Evolutionary conservation across 2,888 invertebrate species (phyloP).

Genomic region (Drosophila sordidula): DNA sequence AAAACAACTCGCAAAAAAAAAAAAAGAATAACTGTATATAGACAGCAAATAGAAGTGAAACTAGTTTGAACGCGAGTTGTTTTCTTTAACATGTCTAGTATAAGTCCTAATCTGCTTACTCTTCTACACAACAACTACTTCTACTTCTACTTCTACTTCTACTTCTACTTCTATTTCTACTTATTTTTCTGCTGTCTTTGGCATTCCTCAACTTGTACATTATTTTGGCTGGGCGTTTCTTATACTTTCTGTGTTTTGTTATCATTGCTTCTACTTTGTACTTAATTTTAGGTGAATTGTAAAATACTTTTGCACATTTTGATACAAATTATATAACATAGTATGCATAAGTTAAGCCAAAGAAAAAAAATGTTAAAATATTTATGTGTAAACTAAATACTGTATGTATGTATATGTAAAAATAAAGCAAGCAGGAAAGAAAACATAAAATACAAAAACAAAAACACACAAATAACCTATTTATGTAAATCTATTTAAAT

Average conservation of each 20-base stretch:
- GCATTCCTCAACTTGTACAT: conserved; percentile 61
- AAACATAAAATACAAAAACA: conserved; percentile 67
- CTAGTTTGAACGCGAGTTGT: conserved; percentile 15
- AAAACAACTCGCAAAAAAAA: conserved; percentile 9
- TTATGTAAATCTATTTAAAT: conserved; percentile 60
- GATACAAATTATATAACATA: conserved; percentile 61
- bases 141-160: background rate
- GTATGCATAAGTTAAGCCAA: conserved; percentile 85
- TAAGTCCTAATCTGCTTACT: conserved; percentile 10
- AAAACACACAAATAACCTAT: conserved; percentile 49
- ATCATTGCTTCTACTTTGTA: conserved; percentile 64
- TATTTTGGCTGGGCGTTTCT: conserved; percentile 57
- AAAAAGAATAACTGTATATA: conserved; percentile 16
- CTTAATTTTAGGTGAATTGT: conserved; percentile 72
- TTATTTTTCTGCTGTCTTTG: conserved; percentile 30
- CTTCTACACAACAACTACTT: conserved; percentile 19
- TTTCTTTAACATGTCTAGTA: conserved; percentile 15
- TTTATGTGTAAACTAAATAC: conserved; percentile 43
- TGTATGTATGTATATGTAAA: conserved; percentile 17
- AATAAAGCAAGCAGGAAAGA: conserved; percentile 69
- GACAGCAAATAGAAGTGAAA: conserved; percentile 13
- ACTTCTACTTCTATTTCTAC: conserved; percentile 16
- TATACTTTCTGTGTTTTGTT: conserved; percentile 54
- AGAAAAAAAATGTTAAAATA: conserved; percentile 80
- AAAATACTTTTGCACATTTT: conserved; percentile 71